phyloP scores from a whole-genome alignment of 2,797 vertebrate species.

The Tokudaia tokunoshimensis region DNA sequence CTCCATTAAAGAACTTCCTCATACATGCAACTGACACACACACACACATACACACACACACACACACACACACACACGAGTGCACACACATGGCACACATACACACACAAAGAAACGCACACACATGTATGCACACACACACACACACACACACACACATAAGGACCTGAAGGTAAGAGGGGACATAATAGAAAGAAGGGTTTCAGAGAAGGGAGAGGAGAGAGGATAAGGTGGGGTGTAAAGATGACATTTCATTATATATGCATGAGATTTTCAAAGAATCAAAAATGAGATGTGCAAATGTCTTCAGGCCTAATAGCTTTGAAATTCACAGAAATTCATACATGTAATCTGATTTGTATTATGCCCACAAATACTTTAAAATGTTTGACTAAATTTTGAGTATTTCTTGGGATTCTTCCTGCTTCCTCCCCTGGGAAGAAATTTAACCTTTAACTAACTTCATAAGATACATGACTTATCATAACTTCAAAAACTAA shows the following conservation, averaged over 20 bases:
- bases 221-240: not conserved
- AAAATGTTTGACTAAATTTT: conserved; percentile 24
- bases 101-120: not conserved
- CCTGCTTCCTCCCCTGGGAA: not conserved
- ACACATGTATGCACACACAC: not conserved
- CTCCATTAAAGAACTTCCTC: not conserved
- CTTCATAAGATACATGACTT: not conserved
- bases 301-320: not conserved
- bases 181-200: not conserved
- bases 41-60: not conserved
- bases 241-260: not conserved
- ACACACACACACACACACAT: not conserved
- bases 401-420: not conserved
- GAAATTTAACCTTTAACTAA: not conserved
- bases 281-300: not conserved
- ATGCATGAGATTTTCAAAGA: not conserved
- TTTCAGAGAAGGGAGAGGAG: not conserved
- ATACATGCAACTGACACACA: not conserved
- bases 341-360: not conserved
- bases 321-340: not conserved
- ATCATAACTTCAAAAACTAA: conserved; percentile 17
- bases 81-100: not conserved
- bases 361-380: not conserved
- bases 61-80: not conserved
- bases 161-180: not conserved